Base-by-base conservation (phyloP, 2,113 vertebrate species). In the Hippocampus barbouri region DNA sequence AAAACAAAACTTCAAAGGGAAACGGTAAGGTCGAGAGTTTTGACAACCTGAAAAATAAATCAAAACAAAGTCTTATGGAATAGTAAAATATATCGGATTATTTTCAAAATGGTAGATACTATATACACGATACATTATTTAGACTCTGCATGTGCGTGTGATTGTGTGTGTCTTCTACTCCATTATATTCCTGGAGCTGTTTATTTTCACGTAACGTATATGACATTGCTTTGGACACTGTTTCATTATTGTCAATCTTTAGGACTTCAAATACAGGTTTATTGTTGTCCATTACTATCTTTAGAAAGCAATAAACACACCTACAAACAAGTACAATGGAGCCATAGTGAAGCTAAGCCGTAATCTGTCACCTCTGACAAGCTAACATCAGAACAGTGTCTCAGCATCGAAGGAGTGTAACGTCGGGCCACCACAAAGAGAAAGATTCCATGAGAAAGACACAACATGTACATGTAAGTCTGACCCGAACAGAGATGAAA, bases 401-500 rank as follows among this genome's bases (percentile, higher is more conserved):
- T 72, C 63, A 27, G 5, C 18, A 1, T 54, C n/a, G 62, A 71
- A 73, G 11, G 7, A 57, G 43, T 15, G 6, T 25, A 18, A 70
- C 27, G 20, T 16, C 21, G 16, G 40, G 23, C 64, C 2, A 21
- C 15, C 40, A 47, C 7, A 0, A 3, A 49, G 64, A 73, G n/a
- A 71, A 61, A 41, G 54, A 21, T 64, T 68, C 43, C n/a, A 80
- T 16, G 27, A 15, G n/a, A 75, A 30, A 53, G 47, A 69, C 27
- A 68, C 49, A 66, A 56, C 70, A 60, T 47, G 43, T 73, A 38
- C 65, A 66, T 66, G 51, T 73, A 54, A 63, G 66, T 81, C 70
- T 79, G 68, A 56, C 60, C 56, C 47, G 51, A 61, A 79, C 75
- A 51, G 78, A 86, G 86, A 86, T 86, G 75, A 87, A 89, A 90